These are phyloP conservation scores for Sciaenops ocellatus DNA, from an alignment of 2,797 vertebrate genomes.

Conservation along the genomic window DNA sequence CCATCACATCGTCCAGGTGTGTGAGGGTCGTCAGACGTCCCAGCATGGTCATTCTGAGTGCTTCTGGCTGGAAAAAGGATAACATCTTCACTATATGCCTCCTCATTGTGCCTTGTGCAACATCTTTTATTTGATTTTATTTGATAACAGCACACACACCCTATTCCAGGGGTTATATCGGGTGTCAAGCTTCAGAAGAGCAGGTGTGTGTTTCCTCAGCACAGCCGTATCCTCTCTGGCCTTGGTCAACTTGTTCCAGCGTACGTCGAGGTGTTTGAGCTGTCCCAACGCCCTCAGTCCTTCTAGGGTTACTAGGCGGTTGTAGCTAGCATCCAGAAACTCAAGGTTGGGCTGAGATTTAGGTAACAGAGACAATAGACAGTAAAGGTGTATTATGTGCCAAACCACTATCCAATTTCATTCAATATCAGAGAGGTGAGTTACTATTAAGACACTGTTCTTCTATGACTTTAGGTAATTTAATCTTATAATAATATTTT, in stretches of 20 bases:
- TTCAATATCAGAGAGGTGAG: not conserved
- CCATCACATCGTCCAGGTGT: conserved; percentile 80
- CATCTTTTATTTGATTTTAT: not conserved
- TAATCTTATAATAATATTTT: not conserved
- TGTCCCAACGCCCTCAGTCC: conserved; percentile 84
- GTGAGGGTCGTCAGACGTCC: conserved; percentile 85
- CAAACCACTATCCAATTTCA: not conserved
- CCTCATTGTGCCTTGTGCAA: not conserved
- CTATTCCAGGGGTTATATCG: conserved; percentile 87
- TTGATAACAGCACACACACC: conserved; percentile 60
- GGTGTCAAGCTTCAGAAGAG: conserved; percentile 83
- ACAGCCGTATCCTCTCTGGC: conserved; percentile 80
- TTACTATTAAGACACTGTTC: not conserved
- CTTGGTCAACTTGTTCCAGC: conserved; percentile 89
- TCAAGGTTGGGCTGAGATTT: conserved; percentile 85
- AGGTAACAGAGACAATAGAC: conserved; percentile 1
- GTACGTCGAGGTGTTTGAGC: conserved; percentile 86
- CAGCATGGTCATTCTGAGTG: conserved; percentile 81
- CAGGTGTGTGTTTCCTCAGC: conserved; percentile 84
- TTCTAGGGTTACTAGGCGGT: conserved; percentile 84
- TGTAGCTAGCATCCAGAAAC: conserved; percentile 89
- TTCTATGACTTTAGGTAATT: not conserved
- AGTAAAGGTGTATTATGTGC: not conserved
- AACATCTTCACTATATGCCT: conserved; percentile 8
- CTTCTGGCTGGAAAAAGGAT: conserved; percentile 69